Evolutionary conservation across 1,140 invertebrate genomes (phyloP).

Genomic region (Planococcus citri): DNA sequence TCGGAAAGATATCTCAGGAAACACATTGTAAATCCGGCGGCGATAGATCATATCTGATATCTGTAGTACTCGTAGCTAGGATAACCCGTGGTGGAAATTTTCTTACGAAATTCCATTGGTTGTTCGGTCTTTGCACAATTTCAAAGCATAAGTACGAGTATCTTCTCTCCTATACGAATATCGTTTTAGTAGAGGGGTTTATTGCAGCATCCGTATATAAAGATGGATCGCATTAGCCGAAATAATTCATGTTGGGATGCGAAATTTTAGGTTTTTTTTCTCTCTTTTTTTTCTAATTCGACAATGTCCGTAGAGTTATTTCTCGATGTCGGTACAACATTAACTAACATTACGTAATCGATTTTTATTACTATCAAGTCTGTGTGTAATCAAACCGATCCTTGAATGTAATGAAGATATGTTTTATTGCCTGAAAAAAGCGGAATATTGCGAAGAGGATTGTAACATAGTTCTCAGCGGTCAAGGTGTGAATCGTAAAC

Average conservation of each 20-base stretch:
- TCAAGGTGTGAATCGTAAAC: slow-evolving; percentile 19
- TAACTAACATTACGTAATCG: slow-evolving; percentile 13
- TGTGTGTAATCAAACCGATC: slow-evolving; percentile 14
- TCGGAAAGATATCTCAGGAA: no score
- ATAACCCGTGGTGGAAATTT: no score
- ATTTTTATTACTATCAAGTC: background rate
- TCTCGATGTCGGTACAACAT: background rate
- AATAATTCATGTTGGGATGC: background rate
- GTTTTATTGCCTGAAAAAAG: slow-evolving; percentile 15
- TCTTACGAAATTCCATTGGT: no score
- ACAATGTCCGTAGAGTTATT: background rate
- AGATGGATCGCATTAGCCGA: background rate
- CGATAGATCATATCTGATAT: no score
- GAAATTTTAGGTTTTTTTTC: background rate
- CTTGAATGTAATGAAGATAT: slow-evolving; percentile 19
- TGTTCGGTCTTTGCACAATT: no score
- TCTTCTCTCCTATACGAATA: no score
- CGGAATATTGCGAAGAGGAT: slow-evolving; percentile 16
- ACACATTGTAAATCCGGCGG: no score
- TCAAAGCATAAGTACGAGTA: no score
- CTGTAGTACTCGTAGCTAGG: no score
- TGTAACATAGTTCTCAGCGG: slow-evolving; percentile 15
- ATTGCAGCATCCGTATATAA: background rate
- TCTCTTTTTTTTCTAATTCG: background rate
- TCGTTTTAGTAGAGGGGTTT: no score